Evolutionary conservation across 2,888 invertebrate species (phyloP), one percentile per base, ranked within the genome.

Genomic region (Eristalis pertinax): DNA sequence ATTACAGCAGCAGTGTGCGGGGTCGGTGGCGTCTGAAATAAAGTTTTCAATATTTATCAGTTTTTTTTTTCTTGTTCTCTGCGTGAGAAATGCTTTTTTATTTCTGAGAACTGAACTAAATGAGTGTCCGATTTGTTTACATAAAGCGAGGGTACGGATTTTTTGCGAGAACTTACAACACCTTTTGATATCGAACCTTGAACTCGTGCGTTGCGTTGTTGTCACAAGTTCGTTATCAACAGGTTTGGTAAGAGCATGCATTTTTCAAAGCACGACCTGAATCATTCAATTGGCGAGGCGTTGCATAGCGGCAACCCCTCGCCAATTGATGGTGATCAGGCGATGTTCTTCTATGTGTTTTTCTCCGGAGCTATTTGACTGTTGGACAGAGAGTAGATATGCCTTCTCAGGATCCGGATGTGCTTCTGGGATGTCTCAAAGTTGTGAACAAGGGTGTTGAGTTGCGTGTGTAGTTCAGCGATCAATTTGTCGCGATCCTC

Each of bases 351-450:
- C 32, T 75, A 76, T 10, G 68, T 0, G 4, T 15, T 22, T 74
- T 70, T 72, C 58, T 56, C 24, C 10, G 67, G 24, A 4, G 11
- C 19, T 11, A 4, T 15, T 22, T 76, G 38, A 32, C 13, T 68
- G 32, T 68, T 79, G 8, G 75, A 76, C 2, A 91, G 91, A 15
- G 91, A 90, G 69, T 92, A 91, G 68, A 93, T 92, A 77, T 93
- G 93, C 13, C 91, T 90, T 4, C 93, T 90, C 2, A 93, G 89
- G 0, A 91, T 91, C 3, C 92, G 91, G 50, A 93, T 93, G 79
- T 93, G 93, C 72, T 91, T 92, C 89, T 93, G 92, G 1, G 93
- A 92, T 5, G 92, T 91, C 81, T 93, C 92, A 60, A 93, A 93
- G 69, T 92, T 92, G 75, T 91, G 91, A 8, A 92, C 92, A 13